A percentile compares a stretch with the other conserved stretches of the same genome.
These are phyloP conservation scores for Nudaria mundana DNA, from an alignment of 2,888 invertebrate genomes.

Conservation along the genomic window DNA sequence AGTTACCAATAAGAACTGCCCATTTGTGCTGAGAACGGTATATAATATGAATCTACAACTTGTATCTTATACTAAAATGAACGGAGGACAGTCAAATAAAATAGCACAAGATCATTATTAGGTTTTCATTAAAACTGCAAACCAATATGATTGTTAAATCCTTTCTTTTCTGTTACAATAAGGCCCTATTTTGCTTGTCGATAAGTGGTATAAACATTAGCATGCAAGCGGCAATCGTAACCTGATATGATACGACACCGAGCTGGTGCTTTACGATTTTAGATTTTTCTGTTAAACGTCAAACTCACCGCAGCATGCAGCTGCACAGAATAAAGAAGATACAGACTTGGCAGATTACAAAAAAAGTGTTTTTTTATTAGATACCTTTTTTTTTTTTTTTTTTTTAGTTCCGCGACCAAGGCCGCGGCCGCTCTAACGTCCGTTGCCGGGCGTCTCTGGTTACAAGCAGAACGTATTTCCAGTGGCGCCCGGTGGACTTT, in stretches of 20 bases:
- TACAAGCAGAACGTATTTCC: no score
- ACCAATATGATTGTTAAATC: slow-evolving; percentile 2
- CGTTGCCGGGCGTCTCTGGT: no score
- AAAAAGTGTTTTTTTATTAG: no score
- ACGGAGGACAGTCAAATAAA: neutral
- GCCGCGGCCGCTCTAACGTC: no score
- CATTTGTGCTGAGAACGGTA: no score
- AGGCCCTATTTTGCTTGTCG: slow-evolving; percentile 8
- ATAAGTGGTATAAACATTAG: slow-evolving; percentile 45
- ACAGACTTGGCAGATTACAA: slow-evolving; percentile 20
- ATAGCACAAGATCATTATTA: neutral
- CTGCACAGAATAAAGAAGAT: slow-evolving; percentile 14
- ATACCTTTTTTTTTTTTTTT: neutral
- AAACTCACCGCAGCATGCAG: slow-evolving; percentile 68
- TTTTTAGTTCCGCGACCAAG: no score
- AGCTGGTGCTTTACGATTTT: slow-evolving; percentile 74
- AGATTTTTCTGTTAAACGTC: slow-evolving; percentile 77
- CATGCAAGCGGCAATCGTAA: slow-evolving; percentile 72
- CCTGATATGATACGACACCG: slow-evolving; percentile 69
- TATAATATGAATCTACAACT: no score
- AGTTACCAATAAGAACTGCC: no score
- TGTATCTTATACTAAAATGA: no score
- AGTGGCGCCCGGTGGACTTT: no score
- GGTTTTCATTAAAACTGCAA: slow-evolving; percentile 1
- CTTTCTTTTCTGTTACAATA: neutral